Evolutionary conservation across 2,113 vertebrate genomes (phyloP).

Genomic region (Ctenomys sociabilis): DNA sequence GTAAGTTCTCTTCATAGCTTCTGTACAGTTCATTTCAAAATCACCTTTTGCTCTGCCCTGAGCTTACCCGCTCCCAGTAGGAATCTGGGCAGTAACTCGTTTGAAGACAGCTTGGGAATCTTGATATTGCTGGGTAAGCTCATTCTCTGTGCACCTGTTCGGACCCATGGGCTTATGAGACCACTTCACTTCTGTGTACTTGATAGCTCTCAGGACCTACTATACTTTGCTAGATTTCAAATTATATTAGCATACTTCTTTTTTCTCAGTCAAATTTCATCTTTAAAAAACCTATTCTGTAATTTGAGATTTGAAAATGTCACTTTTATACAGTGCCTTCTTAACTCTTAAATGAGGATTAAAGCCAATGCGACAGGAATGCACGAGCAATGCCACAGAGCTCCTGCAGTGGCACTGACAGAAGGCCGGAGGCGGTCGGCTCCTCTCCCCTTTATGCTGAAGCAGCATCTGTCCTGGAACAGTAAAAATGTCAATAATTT

Average conservation of each 20-base stretch:
- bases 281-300: neutral
- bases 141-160: neutral
- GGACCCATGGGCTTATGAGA: accelerated
- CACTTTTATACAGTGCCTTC: neutral
- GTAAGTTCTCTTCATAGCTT: neutral
- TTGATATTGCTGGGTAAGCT: neutral
- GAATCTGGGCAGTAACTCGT: accelerated
- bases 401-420: neutral
- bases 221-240: neutral
- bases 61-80: neutral
- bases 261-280: neutral
- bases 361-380: neutral
- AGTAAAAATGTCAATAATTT: neutral
- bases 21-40: neutral
- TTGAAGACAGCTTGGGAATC: neutral
- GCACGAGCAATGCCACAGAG: neutral
- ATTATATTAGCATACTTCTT: neutral
- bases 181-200: neutral
- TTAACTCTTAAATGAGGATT: neutral
- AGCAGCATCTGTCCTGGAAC: neutral
- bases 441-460: neutral
- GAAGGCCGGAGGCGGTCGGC: neutral
- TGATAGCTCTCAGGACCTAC: neutral
- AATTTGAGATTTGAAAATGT: neutral
- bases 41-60: neutral